Evolutionary conservation across 1,140 invertebrate species (phyloP).

Genomic region (Trypoxylus dichotomus): DNA sequence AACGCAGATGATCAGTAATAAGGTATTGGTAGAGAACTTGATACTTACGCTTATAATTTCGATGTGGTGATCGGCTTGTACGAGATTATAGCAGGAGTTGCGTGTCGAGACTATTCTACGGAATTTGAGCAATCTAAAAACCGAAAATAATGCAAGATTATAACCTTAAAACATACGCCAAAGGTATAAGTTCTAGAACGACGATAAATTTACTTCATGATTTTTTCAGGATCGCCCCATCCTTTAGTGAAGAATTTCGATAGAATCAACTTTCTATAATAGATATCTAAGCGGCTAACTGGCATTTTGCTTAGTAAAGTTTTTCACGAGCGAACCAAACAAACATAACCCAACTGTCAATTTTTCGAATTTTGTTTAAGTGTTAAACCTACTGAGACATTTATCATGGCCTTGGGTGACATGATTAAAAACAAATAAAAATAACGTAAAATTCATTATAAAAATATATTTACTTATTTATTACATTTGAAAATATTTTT

Average conservation of each 20-base stretch:
- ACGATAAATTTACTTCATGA: conserved; percentile 71
- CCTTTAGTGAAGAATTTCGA: conserved; percentile 95
- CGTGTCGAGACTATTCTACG: conserved; percentile 84
- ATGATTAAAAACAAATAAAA: background rate
- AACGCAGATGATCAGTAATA: conserved; percentile 35
- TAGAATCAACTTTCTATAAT: conserved; percentile 86
- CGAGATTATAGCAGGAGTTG: conserved; percentile 78
- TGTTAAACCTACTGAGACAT: no score
- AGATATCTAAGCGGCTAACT: conserved; percentile 78
- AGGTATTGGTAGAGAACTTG: conserved; percentile 18
- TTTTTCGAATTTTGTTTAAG: background rate
- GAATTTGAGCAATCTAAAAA: conserved; percentile 84
- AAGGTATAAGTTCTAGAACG: background rate
- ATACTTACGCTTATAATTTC: conserved; percentile 80
- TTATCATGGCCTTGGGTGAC: no score
- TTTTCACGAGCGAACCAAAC: conserved; percentile 31
- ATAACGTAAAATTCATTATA: background rate
- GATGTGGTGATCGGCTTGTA: conserved; percentile 83
- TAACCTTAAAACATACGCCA: conserved; percentile 15
- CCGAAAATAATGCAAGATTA: conserved; percentile 29
- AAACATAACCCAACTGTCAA: conserved; percentile 8
- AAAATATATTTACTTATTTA: conserved; percentile 1
- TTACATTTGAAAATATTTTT: background rate
- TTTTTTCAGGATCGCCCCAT: conserved; percentile 92
- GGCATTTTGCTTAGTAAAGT: conserved; percentile 59